Evolutionary conservation across 2,888 invertebrate genomes (phyloP), one percentile per base, ranked within the genome.

Genomic region (Erebia aethiops): DNA sequence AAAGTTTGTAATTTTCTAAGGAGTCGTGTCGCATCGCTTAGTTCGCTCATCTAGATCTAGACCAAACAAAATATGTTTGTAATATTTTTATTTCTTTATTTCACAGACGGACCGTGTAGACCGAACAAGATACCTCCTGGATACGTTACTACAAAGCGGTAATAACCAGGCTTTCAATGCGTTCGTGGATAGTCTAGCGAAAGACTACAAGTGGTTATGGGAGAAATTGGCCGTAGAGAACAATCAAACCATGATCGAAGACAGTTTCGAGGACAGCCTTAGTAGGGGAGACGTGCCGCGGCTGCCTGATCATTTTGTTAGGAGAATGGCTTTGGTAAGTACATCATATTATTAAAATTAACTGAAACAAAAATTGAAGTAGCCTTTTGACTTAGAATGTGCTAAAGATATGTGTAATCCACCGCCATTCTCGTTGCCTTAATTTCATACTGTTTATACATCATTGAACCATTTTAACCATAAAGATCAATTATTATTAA

Each of bases 141-240:
- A 92, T 35, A 79, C 84, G 3, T 77, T 94, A 63, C 81, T 91
- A 26, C 85, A 88, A 72, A 88, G 84, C 79, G 92, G 91, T 10
- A 87, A 80, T 70, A 90, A 90, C 75, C 78, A 79, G n/a, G 89
- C 94, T 0, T 95, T 92, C 83, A 89, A 94, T 67, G 85, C 84
- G 10, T 95, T 95, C 81, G 93, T 94, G 67, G 91, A 94, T 77
- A 89, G 94, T 67, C 82, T 95, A 18, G 84, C 86, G 10, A 93
- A 93, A 73, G 93, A 95, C 78, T 95, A 95, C 81, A 79, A 82
- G 56, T 95, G 95, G 95, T 81, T 95, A 65, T 94, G 93, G 80
- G 87, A 92, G 66, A 90, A 90, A 46, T 87, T 95, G 62, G 88
- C 88, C 8, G 80, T 84, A 4, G 80, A 76, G n/a, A 84, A 84